Evolutionary conservation across 2,888 invertebrate species (phyloP), one percentile per base, ranked within the genome.

Genomic region (Drosophila tripunctata): DNA sequence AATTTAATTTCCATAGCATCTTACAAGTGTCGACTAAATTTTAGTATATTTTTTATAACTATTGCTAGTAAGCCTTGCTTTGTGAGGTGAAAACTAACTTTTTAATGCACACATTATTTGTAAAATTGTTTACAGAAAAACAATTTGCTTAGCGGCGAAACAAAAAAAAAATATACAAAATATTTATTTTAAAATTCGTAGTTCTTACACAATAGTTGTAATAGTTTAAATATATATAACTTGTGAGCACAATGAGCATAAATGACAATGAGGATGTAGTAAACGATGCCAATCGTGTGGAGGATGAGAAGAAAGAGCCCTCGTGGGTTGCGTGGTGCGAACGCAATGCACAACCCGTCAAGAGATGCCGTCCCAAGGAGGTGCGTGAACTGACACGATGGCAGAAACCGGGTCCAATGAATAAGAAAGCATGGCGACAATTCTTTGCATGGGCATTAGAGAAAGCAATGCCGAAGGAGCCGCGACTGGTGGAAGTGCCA

Each of bases 321-420:
- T 44, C 81, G 2, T 81, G 81, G 85, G 31, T 61, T 30, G 55
- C 54, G 3, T 78, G 78, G 78, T 45, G 50, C 14, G 75, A 78
- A 5, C 64, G 66, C 1, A 78, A 81, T 24, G 38, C 81, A 0
- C 38, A 51, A 5, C 78, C 85, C 5, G 10, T 47, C 3, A 35
- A 38, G n/a, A 62, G 66, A 1, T 5, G 10, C 2, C 24, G 15
- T 1, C 56, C 19, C 10, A 33, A 8, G 8, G 38, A 7, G 14
- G 22, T 21, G 7, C 43, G 33, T 0, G 22, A 12, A 6, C 0
- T 56, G 3, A 79, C 86, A 5, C 66, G 31, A 0, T 80, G 79
- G 79, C 83, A 86, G 22, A 80, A 83, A 41, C 27, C 52, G 1
- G 80, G 80, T 3, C 80, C 80, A 4, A 80, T 80, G 80, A 48